A percentile compares a stretch with the other conserved stretches of the same genome.
Evolutionary conservation across 1,140 invertebrate species (phyloP).

Genomic region (Sweltsa coloradensis): DNA sequence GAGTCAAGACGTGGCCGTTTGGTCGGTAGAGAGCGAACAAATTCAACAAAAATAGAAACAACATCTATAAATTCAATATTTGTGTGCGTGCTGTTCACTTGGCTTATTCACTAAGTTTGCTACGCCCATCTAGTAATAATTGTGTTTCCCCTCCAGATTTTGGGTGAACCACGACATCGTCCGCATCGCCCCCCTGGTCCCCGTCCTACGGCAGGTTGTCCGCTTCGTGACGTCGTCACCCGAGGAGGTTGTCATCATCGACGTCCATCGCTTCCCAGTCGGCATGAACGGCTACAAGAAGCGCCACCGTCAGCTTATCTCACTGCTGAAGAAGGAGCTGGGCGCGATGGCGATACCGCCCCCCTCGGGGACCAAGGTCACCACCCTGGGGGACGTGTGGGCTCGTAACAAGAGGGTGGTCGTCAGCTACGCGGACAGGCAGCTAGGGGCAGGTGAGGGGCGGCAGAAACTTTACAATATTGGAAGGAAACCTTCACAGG

Average conservation of each 20-base stretch:
- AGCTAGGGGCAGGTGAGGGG: constrained; percentile 35
- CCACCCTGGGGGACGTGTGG: constrained; percentile 47
- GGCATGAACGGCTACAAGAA: constrained; percentile 42
- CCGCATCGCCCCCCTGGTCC: constrained; percentile 45
- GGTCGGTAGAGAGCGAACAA: no score
- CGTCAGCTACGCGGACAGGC: constrained; percentile 48
- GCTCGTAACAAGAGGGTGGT: constrained; percentile 43
- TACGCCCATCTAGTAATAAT: constrained; percentile 1
- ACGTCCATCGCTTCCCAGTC: constrained; percentile 53
- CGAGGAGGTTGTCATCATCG: constrained; percentile 53
- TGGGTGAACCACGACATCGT: constrained; percentile 60
- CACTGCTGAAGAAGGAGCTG: constrained; percentile 46
- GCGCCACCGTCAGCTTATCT: constrained; percentile 41
- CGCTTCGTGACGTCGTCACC: constrained; percentile 44
- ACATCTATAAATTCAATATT: no score
- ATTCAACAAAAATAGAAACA: no score
- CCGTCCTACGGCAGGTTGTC: constrained; percentile 45
- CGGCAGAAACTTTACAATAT: neutral
- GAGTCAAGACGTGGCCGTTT: no score
- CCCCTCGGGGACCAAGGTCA: constrained; percentile 29
- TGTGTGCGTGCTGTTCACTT: no score
- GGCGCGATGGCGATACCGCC: constrained; percentile 37
- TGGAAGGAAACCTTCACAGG: no score
- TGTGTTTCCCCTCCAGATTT: constrained; percentile 33
- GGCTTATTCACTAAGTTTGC: no score